Evolutionary conservation across 2,888 invertebrate genomes (phyloP).

Genomic region (Nemurella pictetii): DNA sequence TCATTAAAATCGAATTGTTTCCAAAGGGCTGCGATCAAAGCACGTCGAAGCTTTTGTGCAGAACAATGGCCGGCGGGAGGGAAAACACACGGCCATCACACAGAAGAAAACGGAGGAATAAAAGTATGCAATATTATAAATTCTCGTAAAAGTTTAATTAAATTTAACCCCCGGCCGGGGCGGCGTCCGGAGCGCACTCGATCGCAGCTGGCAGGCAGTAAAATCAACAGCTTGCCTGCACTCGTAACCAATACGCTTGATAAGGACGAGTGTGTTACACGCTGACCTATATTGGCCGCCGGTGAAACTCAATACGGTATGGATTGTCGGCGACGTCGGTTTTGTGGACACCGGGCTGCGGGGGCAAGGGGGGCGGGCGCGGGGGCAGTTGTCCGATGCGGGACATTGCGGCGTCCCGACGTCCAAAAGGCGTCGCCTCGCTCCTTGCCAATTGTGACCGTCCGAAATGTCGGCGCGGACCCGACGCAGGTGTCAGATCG

Average conservation of each 20-base stretch:
- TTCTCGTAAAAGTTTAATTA: not conserved
- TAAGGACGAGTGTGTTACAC: not conserved
- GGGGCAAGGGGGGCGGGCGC: not conserved
- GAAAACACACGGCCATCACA: too few species aligned
- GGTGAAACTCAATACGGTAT: not conserved
- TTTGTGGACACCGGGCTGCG: not conserved
- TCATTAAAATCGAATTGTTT: not conserved
- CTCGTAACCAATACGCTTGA: not conserved
- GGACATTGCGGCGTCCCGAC: not conserved
- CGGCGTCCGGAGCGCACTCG: not conserved
- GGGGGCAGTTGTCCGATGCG: not conserved
- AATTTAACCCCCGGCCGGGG: not conserved
- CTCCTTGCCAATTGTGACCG: not conserved
- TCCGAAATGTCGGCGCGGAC: too few species aligned
- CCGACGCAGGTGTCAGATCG: too few species aligned
- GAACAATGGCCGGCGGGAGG: not conserved
- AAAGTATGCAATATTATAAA: not conserved
- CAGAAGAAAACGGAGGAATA: too few species aligned
- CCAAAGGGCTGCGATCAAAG: not conserved
- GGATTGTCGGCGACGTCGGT: not conserved
- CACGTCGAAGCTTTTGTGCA: not conserved
- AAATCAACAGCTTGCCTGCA: not conserved
- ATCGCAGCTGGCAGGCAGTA: not conserved
- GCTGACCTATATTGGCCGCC: conserved; percentile 1
- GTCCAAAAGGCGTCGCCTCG: too few species aligned